Base-by-base conservation (phyloP, 37 sponge, comb jelly and placozoan genomes). In the Tethya wilhelma region DNA sequence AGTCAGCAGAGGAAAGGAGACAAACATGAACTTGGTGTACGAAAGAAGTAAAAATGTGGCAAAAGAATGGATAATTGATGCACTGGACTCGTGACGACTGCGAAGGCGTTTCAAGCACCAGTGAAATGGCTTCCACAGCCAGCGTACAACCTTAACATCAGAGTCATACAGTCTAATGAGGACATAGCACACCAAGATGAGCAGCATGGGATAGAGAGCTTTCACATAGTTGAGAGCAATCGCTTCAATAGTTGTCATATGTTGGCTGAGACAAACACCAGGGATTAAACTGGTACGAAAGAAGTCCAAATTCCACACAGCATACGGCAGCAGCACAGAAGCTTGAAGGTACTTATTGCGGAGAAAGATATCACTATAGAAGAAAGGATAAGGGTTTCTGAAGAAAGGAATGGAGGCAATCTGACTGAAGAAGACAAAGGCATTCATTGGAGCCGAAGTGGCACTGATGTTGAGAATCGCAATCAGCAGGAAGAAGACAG, bases 301-400 rank as follows among this genome's bases (percentile, higher is more conserved):
- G 56, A 89, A 74, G 44, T 89, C 79, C 69, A 89, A 36, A n/a
- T 89, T 83, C 90, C 84, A 84, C 38, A 89, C 60, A 19, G 44
- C 58, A 37, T 89, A 89, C 2, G 57, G 32, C 37, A 55, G 0
- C 29, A 59, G 42, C 0, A 78, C 31, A 28, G 28, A 41, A 9
- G 23, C 0, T 0, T 11, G 22, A 2, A 75, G 23, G 38, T 19
- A 25, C n/a, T 33, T 17, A 30, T 55, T 37, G 20, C 22, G 11
- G 22, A 56, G 19, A 56, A 44, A 30, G 4, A 31, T 32, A 5
- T 42, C 14, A 2, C 81, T 71, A n/a, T 28, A 80, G 2, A 59
- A 12, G 44, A 41, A 80, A 9, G 59, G 38, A 28, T 43, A 42
- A 1, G 44, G 42, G 33, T 80, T 80, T 14, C 70, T 60, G 57